Evolutionary conservation across 2,113 vertebrate genomes (phyloP).

Genomic region (Hippolais icterina): DNA sequence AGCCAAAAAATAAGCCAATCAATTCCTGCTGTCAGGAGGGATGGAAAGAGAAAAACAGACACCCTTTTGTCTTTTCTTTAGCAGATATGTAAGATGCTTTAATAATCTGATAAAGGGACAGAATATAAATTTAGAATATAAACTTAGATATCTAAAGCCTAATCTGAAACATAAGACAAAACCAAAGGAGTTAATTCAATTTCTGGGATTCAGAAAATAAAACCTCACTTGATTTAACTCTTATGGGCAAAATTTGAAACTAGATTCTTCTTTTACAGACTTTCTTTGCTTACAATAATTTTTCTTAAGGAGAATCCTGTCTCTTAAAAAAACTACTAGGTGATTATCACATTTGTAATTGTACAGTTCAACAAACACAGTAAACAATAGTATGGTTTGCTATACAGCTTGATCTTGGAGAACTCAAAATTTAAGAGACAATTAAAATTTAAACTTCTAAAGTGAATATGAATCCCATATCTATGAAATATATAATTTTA

Average conservation of each 20-base stretch:
- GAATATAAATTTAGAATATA: not conserved
- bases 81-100: not conserved
- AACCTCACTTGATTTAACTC: not conserved
- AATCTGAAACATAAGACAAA: not conserved
- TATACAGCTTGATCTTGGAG: not conserved
- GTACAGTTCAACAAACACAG: not conserved
- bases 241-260: not conserved
- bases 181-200: not conserved
- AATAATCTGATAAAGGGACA: not conserved
- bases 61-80: not conserved
- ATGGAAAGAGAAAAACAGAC: slow-evolving; percentile 14
- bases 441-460: slow-evolving; percentile 30
- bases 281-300: not conserved
- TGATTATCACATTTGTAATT: not conserved
- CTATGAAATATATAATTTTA: slow-evolving; percentile 15
- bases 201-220: not conserved
- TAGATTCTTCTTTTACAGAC: not conserved
- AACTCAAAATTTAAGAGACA: not conserved
- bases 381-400: not conserved
- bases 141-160: not conserved
- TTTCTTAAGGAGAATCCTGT: not conserved
- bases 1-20: not conserved
- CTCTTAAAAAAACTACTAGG: not conserved
- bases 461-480: not conserved
- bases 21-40: not conserved